A percentile compares a stretch with the other conserved stretches of the same genome.
These are phyloP conservation scores for Colostygia pectinataria DNA, from an alignment of 2,888 invertebrate genomes.

Conservation along the genomic window DNA sequence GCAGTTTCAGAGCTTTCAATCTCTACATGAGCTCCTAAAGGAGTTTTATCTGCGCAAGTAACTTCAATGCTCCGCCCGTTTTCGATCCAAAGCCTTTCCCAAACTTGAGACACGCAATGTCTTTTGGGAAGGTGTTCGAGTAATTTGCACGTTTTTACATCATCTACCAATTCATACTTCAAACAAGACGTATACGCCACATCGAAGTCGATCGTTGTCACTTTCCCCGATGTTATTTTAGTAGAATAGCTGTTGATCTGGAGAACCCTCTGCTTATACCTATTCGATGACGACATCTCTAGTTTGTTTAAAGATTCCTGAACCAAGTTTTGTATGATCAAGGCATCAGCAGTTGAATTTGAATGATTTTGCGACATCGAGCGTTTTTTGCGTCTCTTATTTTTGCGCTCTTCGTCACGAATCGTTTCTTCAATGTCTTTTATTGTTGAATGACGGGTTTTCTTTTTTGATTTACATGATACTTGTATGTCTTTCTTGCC, in stretches of 20 bases:
- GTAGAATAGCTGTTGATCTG: conserved; percentile 61
- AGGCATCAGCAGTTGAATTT: conserved; percentile 50
- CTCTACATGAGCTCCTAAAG: conserved; percentile 59
- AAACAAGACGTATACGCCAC: conserved; percentile 70
- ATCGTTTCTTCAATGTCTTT: conserved; percentile 37
- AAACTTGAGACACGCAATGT: conserved; percentile 63
- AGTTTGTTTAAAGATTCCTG: conserved; percentile 60
- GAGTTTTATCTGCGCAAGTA: conserved; percentile 62
- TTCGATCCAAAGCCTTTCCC: conserved; percentile 61
- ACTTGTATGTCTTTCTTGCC: conserved; percentile 58
- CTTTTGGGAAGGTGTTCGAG: conserved; percentile 64
- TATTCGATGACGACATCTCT: conserved; percentile 61
- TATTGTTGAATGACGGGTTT: conserved; percentile 9
- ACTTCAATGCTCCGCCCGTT: conserved; percentile 64
- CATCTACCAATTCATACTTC: conserved; percentile 67
- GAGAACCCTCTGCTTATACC: conserved; percentile 64
- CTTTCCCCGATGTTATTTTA: conserved; percentile 59
- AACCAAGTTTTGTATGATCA: conserved; percentile 53
- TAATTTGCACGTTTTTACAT: conserved; percentile 61
- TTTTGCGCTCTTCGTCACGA: conserved; percentile 41
- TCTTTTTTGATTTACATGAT: conserved; percentile 42
- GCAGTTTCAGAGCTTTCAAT: conserved; percentile 60
- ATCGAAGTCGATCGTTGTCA: conserved; percentile 69
- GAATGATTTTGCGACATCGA: conserved; percentile 39
- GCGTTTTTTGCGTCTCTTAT: conserved; percentile 43